Percentiles rank a stretch among this genome's conserved stretches.
phyloP scores from a whole-genome alignment of 2,113 vertebrate species.

The Enhydra lutris region DNA sequence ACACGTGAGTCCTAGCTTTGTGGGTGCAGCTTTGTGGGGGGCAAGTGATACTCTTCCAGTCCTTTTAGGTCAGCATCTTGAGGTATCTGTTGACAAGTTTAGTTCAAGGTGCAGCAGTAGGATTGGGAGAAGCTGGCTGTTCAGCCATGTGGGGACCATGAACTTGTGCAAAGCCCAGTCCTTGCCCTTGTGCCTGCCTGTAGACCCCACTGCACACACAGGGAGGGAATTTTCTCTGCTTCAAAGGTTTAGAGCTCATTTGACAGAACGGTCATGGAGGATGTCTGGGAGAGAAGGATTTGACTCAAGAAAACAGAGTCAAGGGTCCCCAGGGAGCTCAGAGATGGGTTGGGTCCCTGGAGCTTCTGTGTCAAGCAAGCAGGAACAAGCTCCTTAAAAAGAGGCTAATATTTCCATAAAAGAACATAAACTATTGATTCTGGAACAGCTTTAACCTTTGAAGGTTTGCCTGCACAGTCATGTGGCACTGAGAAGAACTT shows the following conservation, averaged over 20 bases:
- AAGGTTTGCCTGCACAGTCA: neutral
- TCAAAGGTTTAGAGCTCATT: neutral
- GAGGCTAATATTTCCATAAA: neutral
- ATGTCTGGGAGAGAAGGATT: neutral
- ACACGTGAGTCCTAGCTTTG: no score
- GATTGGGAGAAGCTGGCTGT: no score
- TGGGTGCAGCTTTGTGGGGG: neutral
- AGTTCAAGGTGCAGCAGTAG: neutral
- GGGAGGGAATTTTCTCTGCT: neutral
- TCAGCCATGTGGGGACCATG: neutral
- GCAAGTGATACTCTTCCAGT: neutral
- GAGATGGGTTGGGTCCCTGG: neutral
- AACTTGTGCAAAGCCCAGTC: neutral
- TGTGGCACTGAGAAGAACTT: neutral
- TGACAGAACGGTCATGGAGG: neutral
- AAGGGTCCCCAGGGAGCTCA: neutral
- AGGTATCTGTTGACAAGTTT: neutral
- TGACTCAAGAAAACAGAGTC: neutral
- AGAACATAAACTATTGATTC: neutral
- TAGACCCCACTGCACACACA: fast-evolving
- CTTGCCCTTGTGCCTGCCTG: neutral
- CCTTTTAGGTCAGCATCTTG: neutral
- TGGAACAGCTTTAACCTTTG: neutral
- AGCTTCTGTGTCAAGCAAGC: neutral
- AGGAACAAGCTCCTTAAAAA: neutral